Percentiles rank a stretch among this genome's conserved stretches.
Evolutionary conservation across 2,113 vertebrate species (phyloP).

Genomic region (Eulacestoma nigropectus): DNA sequence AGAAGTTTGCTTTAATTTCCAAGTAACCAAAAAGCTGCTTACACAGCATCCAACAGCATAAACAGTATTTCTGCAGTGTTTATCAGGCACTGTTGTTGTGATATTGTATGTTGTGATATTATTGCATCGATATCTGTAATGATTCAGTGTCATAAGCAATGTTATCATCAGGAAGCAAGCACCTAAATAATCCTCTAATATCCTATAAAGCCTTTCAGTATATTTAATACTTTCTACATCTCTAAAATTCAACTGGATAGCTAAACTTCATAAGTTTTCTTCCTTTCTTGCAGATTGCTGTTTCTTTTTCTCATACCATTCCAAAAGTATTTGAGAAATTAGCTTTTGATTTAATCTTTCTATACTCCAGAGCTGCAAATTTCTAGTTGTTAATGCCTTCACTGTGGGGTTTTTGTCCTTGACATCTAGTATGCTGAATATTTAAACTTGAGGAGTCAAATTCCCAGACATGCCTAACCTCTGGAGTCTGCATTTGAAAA

Average conservation of each 20-base stretch:
- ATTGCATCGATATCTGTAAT: constrained; percentile 27
- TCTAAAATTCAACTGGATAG: not conserved
- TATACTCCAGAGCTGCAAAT: not conserved
- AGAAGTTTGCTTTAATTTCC: constrained; percentile 11
- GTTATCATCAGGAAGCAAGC: constrained; percentile 10
- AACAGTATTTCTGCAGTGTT: constrained; percentile 8
- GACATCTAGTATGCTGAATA: not conserved
- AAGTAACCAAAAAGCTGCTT: constrained; percentile 31
- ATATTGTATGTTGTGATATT: constrained; percentile 55
- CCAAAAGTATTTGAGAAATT: not conserved
- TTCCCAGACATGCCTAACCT: not conserved
- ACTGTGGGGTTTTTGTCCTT: not conserved
- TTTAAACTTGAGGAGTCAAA: not conserved
- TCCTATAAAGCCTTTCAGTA: constrained; percentile 4
- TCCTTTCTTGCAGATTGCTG: not conserved
- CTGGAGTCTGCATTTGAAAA: not conserved
- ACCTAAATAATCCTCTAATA: constrained; percentile 46
- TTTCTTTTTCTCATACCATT: not conserved
- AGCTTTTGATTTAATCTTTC: constrained; percentile 1
- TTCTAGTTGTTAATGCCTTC: constrained; percentile 17
- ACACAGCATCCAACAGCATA: constrained; percentile 2
- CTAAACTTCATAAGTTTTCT: not conserved
- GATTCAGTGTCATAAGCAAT: constrained; percentile 34
- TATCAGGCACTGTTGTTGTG: constrained; percentile 35
- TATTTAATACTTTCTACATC: constrained; percentile 24